phyloP scores from a whole-genome alignment of 2,113 vertebrate species.

The Pterocles gutturalis region DNA sequence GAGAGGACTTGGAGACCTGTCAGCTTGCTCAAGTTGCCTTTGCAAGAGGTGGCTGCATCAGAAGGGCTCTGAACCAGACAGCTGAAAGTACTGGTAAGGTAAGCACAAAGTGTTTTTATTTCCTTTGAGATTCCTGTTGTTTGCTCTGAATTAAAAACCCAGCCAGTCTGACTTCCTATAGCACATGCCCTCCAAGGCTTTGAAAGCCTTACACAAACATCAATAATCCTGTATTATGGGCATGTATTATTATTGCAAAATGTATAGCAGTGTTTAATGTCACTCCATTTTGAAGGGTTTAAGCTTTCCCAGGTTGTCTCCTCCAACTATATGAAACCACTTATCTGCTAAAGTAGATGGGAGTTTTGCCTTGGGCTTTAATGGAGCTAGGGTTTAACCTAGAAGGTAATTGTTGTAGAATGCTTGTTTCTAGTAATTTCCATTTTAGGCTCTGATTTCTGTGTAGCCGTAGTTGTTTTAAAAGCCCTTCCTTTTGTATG shows the following conservation, averaged over 20 bases:
- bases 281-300: neutral
- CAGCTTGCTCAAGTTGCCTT: neutral
- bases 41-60: neutral
- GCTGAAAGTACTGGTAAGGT: neutral
- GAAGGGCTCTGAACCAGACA: neutral
- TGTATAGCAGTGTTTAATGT: neutral
- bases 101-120: neutral
- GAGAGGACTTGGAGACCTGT: neutral
- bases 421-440: neutral
- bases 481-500: neutral
- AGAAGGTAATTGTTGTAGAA: neutral
- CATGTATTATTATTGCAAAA: neutral
- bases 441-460: neutral
- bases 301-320: neutral
- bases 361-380: neutral
- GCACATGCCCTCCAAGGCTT: neutral
- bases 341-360: neutral
- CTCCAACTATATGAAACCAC: neutral
- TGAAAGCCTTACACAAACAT: neutral
- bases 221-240: neutral
- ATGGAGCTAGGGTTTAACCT: neutral
- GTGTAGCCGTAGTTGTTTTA: neutral
- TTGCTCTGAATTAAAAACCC: neutral
- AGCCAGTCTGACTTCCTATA: neutral
- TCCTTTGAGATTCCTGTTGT: neutral